Base-by-base conservation (phyloP, 2,797 vertebrate genomes). In the Enteromius anoplus region DNA sequence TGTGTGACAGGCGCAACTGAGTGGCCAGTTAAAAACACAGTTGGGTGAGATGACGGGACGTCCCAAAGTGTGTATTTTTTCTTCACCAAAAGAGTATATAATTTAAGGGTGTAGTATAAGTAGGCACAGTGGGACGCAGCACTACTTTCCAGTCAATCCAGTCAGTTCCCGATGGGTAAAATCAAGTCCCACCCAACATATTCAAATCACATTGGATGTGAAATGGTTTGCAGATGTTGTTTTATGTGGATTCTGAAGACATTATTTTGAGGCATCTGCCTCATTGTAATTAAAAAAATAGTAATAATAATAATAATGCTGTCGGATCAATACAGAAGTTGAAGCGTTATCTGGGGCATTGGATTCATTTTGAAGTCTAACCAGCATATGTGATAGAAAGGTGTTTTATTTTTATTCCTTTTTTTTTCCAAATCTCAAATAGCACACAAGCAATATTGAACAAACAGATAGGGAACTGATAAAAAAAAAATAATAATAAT, bases 381-480 rank as follows among this genome's bases (percentile, higher is more conserved):
- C 53, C 51, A 32, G 34, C 23, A 34, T 51, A 21, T 15, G 64
- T 65, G 45, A 73, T 37, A 64, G 21, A 72, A 72, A 3, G 1
- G 8, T 60, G 2, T 23, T 81, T n/a, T 64, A 0, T 19, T 55
- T 58, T 55, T 64, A 1, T 19, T 55, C 45, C 42, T 29, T 2
- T 65, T 78, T 78, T 11, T 10, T 11, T 34, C 12, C 4, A 15
- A 23, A 64, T 12, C 42, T 45, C 11, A 45, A 40, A 85, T 75
- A 86, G 84, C 64, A 87, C 75, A 64, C 49, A 49, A 29, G 29
- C 79, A 65, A 53, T 75, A 70, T n/a, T 60, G 51, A 5, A 71
- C 37, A 71, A 80, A 80, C 17, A 45, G 6, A 80, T 55, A 53
- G 4, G 81, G 21, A 90, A 76, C 83, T 80, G 80, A 45, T 85